Conservation (phyloP, 2,888 invertebrate genomes). For the Tromatobia lineatoria region DNA sequence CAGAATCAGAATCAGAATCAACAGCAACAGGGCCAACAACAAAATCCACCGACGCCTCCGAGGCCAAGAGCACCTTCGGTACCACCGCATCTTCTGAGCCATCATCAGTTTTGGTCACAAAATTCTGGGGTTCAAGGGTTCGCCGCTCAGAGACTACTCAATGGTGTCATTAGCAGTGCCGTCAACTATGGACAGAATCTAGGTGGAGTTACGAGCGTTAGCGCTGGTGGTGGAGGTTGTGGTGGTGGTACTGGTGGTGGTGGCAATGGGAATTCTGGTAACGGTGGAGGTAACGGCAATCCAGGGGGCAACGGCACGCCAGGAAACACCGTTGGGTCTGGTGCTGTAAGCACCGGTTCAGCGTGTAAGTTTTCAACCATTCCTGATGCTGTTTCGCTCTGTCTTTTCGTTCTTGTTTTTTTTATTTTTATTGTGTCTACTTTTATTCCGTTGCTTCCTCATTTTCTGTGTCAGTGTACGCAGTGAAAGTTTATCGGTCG, state of each 20-base stretch:
- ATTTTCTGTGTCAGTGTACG: background rate
- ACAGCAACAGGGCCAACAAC: conserved; percentile 71
- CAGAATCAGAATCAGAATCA: conserved; percentile 73
- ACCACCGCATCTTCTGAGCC: conserved; percentile 86
- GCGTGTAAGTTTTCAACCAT: conserved; percentile 68
- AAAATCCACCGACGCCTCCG: conserved; percentile 73
- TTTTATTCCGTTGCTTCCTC: background rate
- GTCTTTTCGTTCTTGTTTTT: background rate
- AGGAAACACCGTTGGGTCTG: conserved; percentile 69
- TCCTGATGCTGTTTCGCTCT: conserved; percentile 15
- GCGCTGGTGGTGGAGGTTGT: conserved; percentile 67
- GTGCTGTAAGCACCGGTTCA: conserved; percentile 70
- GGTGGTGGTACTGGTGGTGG: conserved; percentile 60
- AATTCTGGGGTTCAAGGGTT: conserved; percentile 82
- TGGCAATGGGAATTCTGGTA: conserved; percentile 67
- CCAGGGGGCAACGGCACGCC: conserved; percentile 73
- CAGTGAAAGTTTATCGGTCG: conserved; percentile 7
- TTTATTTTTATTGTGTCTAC: background rate
- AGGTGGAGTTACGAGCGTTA: conserved; percentile 76
- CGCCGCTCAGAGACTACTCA: conserved; percentile 83
- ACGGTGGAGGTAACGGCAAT: conserved; percentile 68
- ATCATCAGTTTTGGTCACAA: conserved; percentile 85
- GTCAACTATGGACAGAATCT: conserved; percentile 82
- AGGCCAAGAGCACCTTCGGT: conserved; percentile 86
- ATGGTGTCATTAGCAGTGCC: conserved; percentile 83